These are phyloP conservation scores for Drosophila sturtevanti DNA, from an alignment of 1,140 invertebrate genomes.

Conservation along the genomic window DNA sequence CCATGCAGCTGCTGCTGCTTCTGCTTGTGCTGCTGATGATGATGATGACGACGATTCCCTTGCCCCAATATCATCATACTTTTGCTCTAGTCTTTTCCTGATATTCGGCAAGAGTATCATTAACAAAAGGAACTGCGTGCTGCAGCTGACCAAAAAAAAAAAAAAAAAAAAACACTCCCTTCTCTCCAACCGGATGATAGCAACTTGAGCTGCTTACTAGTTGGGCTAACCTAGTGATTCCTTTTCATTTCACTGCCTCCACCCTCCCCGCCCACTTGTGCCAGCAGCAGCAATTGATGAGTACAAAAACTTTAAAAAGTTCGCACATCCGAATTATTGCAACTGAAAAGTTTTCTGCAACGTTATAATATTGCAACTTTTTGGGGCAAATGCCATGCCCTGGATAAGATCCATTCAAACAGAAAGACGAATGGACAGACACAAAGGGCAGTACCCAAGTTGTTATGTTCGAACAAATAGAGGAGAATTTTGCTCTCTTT, in stretches of 20 bases:
- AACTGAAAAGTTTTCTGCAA: slow-evolving; percentile 7
- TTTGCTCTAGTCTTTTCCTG: slow-evolving; percentile 43
- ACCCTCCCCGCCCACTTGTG: too few relatives aligned
- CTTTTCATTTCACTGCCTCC: background rate
- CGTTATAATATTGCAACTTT: slow-evolving; percentile 9
- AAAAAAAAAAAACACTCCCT: background rate
- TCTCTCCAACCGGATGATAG: slow-evolving; percentile 34
- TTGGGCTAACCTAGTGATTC: slow-evolving; percentile 24
- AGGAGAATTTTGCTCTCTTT: background rate
- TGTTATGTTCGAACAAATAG: slow-evolving; percentile 1
- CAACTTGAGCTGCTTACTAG: slow-evolving; percentile 66
- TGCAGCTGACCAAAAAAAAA: slow-evolving; percentile 54
- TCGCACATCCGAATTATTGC: slow-evolving; percentile 42
- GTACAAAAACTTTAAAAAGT: slow-evolving; percentile 32
- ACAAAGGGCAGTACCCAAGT: background rate
- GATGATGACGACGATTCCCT: slow-evolving; percentile 1
- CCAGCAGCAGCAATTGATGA: slow-evolving; percentile 43
- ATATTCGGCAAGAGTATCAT: slow-evolving; percentile 77
- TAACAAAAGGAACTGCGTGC: slow-evolving; percentile 78
- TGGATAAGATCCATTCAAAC: background rate
- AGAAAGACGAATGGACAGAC: background rate
- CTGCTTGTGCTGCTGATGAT: slow-evolving; percentile 47
- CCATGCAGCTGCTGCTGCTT: slow-evolving; percentile 16
- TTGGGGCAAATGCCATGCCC: slow-evolving; percentile 5
- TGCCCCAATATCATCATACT: slow-evolving; percentile 2